Conservation (phyloP, 64 coral and sea anemone species). For the Montipora sp. region DNA sequence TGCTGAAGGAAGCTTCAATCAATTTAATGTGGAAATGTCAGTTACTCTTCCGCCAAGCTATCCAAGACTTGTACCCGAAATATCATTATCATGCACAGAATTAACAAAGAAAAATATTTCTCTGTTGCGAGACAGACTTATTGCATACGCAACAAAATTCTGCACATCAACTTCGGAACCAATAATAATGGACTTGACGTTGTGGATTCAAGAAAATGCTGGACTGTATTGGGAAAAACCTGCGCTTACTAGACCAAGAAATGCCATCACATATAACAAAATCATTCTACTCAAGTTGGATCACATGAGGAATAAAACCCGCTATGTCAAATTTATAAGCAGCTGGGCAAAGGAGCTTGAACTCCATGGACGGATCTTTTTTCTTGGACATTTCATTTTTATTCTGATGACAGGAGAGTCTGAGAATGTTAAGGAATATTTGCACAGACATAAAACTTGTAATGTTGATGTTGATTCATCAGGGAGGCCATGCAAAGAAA, state of each 20-base stretch:
- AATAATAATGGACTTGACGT: constrained; percentile 74
- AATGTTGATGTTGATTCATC: constrained; percentile 92
- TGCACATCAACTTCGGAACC: constrained; percentile 19
- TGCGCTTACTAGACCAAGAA: background rate
- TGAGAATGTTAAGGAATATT: constrained; percentile 69
- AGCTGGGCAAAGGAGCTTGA: constrained; percentile 76
- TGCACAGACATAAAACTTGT: constrained; percentile 74
- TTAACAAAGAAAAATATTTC: constrained; percentile 61
- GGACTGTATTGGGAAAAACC: background rate
- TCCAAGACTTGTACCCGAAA: constrained; percentile 63
- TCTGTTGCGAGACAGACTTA: constrained; percentile 36
- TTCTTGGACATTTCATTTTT: constrained; percentile 77
- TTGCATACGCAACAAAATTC: constrained; percentile 33
- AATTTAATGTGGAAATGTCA: constrained; percentile 44
- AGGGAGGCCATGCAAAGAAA: constrained; percentile 93
- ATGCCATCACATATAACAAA: background rate
- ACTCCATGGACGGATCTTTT: constrained; percentile 61
- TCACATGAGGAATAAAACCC: constrained; percentile 81
- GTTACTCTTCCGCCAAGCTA: constrained; percentile 55
- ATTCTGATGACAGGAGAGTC: constrained; percentile 62
- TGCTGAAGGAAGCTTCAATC: background rate
- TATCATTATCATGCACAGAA: constrained; percentile 81
- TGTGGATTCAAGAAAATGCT: constrained; percentile 84
- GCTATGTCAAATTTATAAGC: constrained; percentile 79
- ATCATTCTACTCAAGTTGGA: constrained; percentile 80